Evolutionary conservation across 37 sponge, comb jelly and placozoan genomes (phyloP).

Genomic region (Oscarella lobularis): DNA sequence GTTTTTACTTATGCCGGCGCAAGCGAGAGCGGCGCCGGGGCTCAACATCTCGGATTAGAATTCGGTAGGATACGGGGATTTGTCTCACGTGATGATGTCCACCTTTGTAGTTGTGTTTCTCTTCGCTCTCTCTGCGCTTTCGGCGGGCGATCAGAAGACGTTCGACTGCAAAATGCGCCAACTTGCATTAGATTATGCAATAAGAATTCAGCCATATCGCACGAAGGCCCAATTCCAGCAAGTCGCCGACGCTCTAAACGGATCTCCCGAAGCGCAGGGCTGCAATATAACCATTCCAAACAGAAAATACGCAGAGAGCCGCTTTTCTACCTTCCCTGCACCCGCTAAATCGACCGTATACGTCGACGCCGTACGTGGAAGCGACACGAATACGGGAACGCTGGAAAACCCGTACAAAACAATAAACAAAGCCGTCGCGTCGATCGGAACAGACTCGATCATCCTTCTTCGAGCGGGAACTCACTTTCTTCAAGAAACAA

Average conservation of each 20-base stretch:
- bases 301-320: not conserved
- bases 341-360: not conserved
- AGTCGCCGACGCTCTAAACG: constrained; percentile 27
- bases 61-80: too few relatives aligned
- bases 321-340: not conserved
- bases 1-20: too few relatives aligned
- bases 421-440: not conserved
- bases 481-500: constrained; percentile 20
- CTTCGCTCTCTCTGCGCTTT: not conserved
- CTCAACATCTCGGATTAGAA: too few relatives aligned
- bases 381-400: constrained; percentile 41
- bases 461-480: constrained; percentile 29
- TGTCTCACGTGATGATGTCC: too few relatives aligned
- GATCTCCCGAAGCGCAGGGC: constrained; percentile 27
- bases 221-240: constrained; percentile 23
- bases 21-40: too few relatives aligned
- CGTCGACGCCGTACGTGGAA: constrained; percentile 24
- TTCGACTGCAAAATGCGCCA: constrained; percentile 33
- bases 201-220: constrained; percentile 16
- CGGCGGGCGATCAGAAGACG: constrained; percentile 12
- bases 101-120: too few relatives aligned
- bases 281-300: constrained; percentile 15
- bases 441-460: too few relatives aligned
- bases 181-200: constrained; percentile 11
- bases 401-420: not conserved